These are phyloP conservation scores for Leptinotarsa defecta DNA, from an alignment of 1,140 invertebrate genomes.

Conservation along the genomic window DNA sequence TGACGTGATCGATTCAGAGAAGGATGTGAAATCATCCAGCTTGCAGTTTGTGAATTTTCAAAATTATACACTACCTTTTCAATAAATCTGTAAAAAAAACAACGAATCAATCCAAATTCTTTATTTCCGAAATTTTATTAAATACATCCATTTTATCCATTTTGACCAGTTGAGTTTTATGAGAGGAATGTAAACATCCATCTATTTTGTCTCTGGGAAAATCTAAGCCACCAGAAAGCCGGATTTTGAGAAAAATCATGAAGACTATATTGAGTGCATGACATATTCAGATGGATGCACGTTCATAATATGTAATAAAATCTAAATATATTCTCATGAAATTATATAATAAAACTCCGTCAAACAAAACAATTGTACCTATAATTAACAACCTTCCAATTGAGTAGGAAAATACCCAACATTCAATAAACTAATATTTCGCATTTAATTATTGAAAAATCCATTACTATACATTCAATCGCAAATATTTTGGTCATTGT, in stretches of 20 bases:
- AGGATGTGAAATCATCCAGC: too few relatives aligned
- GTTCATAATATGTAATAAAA: neutral
- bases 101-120: neutral
- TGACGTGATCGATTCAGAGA: too few relatives aligned
- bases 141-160: constrained; percentile 6
- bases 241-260: neutral
- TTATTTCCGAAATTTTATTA: neutral
- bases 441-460: neutral
- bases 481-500: constrained; percentile 6
- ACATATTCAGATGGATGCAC: neutral
- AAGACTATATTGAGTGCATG: neutral
- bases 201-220: neutral
- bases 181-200: neutral
- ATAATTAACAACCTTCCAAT: neutral
- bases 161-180: neutral
- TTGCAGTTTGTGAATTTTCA: too few relatives aligned
- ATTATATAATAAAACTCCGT: neutral
- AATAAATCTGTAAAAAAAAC: too few relatives aligned
- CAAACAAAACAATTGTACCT: neutral
- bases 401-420: neutral
- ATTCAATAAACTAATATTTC: neutral
- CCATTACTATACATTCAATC: neutral
- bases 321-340: neutral
- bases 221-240: neutral
- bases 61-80: too few relatives aligned